Conservation (phyloP, 2,113 vertebrate species). For the Tachuris rubrigastra region DNA sequence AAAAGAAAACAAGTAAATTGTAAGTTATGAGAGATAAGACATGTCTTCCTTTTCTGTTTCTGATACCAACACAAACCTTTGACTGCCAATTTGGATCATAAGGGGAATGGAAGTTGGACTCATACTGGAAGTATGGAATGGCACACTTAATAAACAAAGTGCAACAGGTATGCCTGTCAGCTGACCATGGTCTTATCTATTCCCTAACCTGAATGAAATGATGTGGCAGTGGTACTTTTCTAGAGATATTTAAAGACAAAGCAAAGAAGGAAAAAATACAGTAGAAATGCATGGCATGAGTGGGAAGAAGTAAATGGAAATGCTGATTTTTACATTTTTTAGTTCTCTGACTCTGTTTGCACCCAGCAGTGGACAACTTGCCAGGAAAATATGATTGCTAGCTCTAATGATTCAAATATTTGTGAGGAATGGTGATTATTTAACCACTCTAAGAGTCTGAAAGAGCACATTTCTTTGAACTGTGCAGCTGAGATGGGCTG, state of each 20-base stretch:
- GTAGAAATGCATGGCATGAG: not conserved
- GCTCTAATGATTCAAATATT: conserved; percentile 36
- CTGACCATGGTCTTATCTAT: not conserved
- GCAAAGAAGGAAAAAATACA: not conserved
- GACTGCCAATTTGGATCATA: not conserved
- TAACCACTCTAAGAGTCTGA: not conserved
- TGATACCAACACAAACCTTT: not conserved
- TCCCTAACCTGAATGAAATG: not conserved
- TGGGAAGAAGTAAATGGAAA: not conserved
- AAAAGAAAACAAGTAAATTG: not conserved
- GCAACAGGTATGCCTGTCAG: not conserved
- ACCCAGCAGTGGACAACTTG: not conserved
- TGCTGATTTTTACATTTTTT: conserved; percentile 23
- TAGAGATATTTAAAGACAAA: not conserved
- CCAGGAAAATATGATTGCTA: conserved; percentile 40
- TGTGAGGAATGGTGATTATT: conserved; percentile 19
- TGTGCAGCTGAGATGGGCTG: not conserved
- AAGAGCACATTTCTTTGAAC: conserved; percentile 16
- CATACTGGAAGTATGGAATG: not conserved
- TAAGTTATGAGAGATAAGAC: not conserved
- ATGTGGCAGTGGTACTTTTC: not conserved
- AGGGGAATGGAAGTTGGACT: not conserved
- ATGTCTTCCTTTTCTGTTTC: not conserved
- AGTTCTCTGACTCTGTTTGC: not conserved
- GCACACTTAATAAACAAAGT: not conserved